Conservation (phyloP, 2,888 invertebrate genomes). For the Aproaerema taeniolella region DNA sequence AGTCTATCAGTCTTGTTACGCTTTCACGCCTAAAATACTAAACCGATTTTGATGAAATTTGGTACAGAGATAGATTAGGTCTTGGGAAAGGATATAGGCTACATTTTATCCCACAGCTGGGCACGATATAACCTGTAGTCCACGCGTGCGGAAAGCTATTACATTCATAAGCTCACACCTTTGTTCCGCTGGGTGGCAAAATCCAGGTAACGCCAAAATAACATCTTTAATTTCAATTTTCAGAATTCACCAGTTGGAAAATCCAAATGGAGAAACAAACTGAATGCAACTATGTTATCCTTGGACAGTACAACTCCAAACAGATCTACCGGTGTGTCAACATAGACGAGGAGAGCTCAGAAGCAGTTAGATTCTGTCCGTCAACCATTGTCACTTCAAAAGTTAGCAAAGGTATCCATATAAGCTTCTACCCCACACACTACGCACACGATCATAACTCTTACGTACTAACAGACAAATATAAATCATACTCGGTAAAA, state of each 20-base stretch:
- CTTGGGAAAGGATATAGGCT: too few relatives aligned
- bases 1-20: too few relatives aligned
- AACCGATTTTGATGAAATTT: too few relatives aligned
- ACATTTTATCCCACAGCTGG: too few relatives aligned
- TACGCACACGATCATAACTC: slow-evolving; percentile 28
- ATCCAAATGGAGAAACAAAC: slow-evolving; percentile 34
- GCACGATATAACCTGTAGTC: too few relatives aligned
- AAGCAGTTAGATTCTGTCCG: slow-evolving; percentile 36
- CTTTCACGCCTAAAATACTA: too few relatives aligned
- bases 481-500: slow-evolving; percentile 33
- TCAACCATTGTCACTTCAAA: slow-evolving; percentile 36
- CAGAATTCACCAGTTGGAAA: slow-evolving; percentile 53
- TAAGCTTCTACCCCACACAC: slow-evolving; percentile 43
- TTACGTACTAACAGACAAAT: slow-evolving; percentile 28
- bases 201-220: too few relatives aligned
- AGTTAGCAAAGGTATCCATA: slow-evolving; percentile 40
- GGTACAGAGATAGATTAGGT: too few relatives aligned
- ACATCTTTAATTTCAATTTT: too few relatives aligned
- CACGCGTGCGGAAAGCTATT: too few relatives aligned
- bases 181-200: too few relatives aligned
- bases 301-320: slow-evolving; percentile 29
- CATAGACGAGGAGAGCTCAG: slow-evolving; percentile 14
- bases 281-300: slow-evolving; percentile 26
- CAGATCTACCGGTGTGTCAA: slow-evolving; percentile 39
- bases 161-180: too few relatives aligned